A percentile compares a stretch with the other conserved stretches of the same genome.
These are phyloP conservation scores for Ovibos moschatus DNA, from an alignment of 2,113 vertebrate genomes.

Conservation along the genomic window DNA sequence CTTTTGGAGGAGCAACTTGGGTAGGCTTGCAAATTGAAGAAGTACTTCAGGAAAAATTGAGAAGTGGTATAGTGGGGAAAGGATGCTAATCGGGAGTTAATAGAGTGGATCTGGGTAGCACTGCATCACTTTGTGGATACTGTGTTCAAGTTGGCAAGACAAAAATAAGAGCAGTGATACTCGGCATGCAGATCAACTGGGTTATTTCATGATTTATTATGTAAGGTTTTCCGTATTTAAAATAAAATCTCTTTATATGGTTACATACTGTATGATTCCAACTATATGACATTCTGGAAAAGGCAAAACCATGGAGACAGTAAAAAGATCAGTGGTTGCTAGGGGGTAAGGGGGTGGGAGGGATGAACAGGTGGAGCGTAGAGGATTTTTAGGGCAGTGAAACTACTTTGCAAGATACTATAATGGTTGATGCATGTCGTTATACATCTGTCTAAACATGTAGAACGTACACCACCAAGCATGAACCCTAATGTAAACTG, in stretches of 20 bases:
- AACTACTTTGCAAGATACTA: background rate
- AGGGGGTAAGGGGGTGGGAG: background rate
- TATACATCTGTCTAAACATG: background rate
- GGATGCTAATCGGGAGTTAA: background rate
- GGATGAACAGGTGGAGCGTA: background rate
- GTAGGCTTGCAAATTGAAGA: background rate
- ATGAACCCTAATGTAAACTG: background rate
- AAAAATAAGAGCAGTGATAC: background rate
- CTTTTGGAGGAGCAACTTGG: background rate
- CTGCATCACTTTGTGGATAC: background rate
- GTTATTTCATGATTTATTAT: background rate
- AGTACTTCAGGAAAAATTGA: background rate
- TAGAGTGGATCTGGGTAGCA: background rate
- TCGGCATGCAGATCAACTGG: background rate
- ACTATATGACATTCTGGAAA: slow-evolving; percentile 28
- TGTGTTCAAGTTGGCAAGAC: background rate
- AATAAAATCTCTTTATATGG: slow-evolving; percentile 13
- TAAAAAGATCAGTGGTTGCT: background rate
- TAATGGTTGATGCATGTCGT: background rate
- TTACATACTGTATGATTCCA: background rate
- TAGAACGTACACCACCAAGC: background rate
- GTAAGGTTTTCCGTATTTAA: background rate
- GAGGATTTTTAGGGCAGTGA: background rate
- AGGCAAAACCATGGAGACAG: slow-evolving; percentile 38
- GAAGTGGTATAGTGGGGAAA: background rate